Evolutionary conservation across 2,888 invertebrate genomes (phyloP), one percentile per base, ranked within the genome.

Genomic region (Phragmatobia fuliginosa): DNA sequence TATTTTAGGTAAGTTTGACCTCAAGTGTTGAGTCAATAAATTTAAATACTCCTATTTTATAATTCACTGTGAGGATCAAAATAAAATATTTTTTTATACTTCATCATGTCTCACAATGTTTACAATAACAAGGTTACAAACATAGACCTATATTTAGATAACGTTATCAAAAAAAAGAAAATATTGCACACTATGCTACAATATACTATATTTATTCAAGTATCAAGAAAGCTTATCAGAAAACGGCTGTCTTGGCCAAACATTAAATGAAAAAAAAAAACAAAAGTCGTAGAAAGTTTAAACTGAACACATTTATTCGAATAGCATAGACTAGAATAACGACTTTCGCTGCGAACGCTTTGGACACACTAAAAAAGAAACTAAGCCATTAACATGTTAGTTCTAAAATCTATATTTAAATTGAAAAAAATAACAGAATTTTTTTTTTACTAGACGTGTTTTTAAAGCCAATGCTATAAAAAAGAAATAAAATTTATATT

Each of bases 281-380:
- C 6, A 45, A 64, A 65, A 56, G 45, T n/a, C 21, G 64, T 72
- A 72, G 72, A 71, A 71, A 74, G 72, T 70, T n/a, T 67, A 59
- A 65, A 63, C 49, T 61, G 67, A 62, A 72, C 38, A 70, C 70
- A 67, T 45, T 45, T 58, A 36, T 67, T 45, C 59, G 52, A 52
- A 65, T 52, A 5, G 52, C 62, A 58, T 67, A 67, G 69, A 72
- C 64, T 66, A 68, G 61, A 58, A 68, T 66, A 60, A 70, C 70
- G 56, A 75, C 72, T 72, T 72, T 74, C 67, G 38, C 64, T 59
- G n/a, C 70, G 61, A 36, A 63, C 49, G 38, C 31, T 49, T 63
- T 45, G 25, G 25, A 61, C 49, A 45, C 41, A 14, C 21, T n/a
- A 33, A 36, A 52, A 65, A 56, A 41, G 32, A 66, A 60, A 41